Evolutionary conservation across 2,888 invertebrate genomes (phyloP), one percentile per base, ranked within the genome.

Genomic region (Vesta saturnalis): DNA sequence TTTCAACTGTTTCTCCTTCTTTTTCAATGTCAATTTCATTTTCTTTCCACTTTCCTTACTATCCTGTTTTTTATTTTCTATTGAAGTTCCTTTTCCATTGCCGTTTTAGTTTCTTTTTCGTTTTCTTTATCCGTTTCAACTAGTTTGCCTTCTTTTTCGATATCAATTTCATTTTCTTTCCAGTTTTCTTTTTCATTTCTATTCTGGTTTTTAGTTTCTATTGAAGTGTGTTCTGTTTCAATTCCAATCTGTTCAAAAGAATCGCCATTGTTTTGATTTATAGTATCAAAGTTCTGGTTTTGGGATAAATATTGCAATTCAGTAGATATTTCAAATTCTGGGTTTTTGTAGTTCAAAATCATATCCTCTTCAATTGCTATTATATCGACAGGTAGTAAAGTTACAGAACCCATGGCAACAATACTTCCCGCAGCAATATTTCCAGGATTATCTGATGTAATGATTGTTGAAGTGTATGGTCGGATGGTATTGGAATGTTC

Each of bases 301-400:
- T 47, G 47, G 47, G 8, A n/a, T 47, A 12, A 8, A n/a, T 47
- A 8, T 47, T 47, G 6, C 47, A 47, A 47, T 47, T 47, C 47
- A 47, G 10, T 47, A 47, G 14, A 47, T 47, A 47, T n/a, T 6
- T 47, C 47, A 4, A 47, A 14, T 47, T 47, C 47, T 47, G 47
- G n/a, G 14, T 47, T 47, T 47, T 47, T 15, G n/a, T 47, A 47
- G 47, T 47, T 47, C 47, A 47, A 47, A 47, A 47, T 4, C 12
- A 47, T 47, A 47, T 47, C 47, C 8, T 47, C 47, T 5, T 5
- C 30, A 47, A 47, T 47, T 47, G 4, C 4, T 15, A 47, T 12
- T 47, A 47, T 47, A 6, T 47, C 47, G n/a, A 47, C 15, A 14
- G 47, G 47, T 47, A 47, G 15, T n/a, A 47, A 47, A 47, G 47